Percentiles rank a stretch among this genome's conserved stretches.
phyloP scores from a whole-genome alignment of 2,113 vertebrate genomes.

The Rhynchomys soricoides region DNA sequence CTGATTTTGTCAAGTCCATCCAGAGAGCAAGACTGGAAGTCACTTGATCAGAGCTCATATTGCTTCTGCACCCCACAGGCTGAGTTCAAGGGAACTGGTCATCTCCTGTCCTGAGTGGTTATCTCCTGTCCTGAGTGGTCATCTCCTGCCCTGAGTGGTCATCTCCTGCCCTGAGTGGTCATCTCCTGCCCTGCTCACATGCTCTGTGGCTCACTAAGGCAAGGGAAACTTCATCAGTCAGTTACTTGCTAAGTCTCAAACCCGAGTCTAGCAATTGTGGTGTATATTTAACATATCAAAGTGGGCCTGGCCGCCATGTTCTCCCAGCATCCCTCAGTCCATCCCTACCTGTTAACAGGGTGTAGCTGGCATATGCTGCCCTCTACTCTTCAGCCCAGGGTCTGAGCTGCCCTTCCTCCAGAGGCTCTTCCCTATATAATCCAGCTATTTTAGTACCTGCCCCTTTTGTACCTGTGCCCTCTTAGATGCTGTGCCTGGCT shows the following conservation, averaged over 20 bases:
- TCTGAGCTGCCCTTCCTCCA: neutral
- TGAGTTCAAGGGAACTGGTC: neutral
- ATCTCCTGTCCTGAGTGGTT: neutral
- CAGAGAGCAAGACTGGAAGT: neutral
- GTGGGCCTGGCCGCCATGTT: neutral
- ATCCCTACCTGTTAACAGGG: neutral
- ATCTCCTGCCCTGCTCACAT: neutral
- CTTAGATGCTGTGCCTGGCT: neutral
- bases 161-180: neutral
- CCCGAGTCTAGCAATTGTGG: neutral
- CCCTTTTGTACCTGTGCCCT: neutral
- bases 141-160: neutral
- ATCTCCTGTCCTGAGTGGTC: neutral
- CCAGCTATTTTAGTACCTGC: neutral
- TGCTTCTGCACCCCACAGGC: neutral
- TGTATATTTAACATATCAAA: neutral
- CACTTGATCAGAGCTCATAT: neutral
- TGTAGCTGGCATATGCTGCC: neutral
- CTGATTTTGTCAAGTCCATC: neutral
- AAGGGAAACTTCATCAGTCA: fast-evolving
- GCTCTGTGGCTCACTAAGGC: neutral
- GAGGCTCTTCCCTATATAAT: neutral
- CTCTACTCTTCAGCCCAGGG: neutral
- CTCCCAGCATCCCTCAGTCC: neutral
- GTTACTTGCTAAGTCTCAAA: neutral